These are phyloP conservation scores for Mirza zaza DNA, from an alignment of 2,113 vertebrate species.

Conservation along the genomic window DNA sequence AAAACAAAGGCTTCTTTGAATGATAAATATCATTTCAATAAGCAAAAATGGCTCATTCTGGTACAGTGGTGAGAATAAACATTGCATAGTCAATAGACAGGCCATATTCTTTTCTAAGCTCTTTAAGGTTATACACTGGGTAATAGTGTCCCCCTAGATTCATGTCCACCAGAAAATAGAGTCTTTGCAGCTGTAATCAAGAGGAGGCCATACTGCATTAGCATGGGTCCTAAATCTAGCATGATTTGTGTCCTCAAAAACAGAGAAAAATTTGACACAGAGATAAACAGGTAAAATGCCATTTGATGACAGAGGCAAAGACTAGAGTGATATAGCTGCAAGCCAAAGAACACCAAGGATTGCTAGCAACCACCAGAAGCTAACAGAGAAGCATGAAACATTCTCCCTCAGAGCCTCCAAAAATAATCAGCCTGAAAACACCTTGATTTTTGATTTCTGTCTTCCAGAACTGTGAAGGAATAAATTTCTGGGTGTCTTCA, in stretches of 20 bases:
- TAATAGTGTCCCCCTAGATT: neutral
- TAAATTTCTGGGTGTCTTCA: neutral
- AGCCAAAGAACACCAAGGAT: conserved; percentile 12
- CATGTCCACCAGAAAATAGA: neutral
- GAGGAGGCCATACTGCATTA: neutral
- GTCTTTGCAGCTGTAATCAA: neutral
- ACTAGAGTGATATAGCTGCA: neutral
- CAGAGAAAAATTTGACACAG: neutral
- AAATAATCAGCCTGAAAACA: neutral
- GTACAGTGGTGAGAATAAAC: neutral
- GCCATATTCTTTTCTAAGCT: neutral
- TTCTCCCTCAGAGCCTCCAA: neutral
- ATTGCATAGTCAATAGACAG: neutral
- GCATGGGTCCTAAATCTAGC: neutral
- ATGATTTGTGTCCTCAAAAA: neutral
- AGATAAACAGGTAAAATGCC: neutral
- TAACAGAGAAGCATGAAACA: neutral
- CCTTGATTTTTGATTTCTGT: neutral
- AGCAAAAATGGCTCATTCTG: neutral
- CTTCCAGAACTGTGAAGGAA: neutral
- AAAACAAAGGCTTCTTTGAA: conserved; percentile 24
- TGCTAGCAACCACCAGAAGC: neutral
- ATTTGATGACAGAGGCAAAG: neutral
- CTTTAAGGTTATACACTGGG: neutral
- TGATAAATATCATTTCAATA: neutral